These are phyloP conservation scores for Ooceraea biroi DNA, from an alignment of 1,140 invertebrate species.

Conservation along the genomic window DNA sequence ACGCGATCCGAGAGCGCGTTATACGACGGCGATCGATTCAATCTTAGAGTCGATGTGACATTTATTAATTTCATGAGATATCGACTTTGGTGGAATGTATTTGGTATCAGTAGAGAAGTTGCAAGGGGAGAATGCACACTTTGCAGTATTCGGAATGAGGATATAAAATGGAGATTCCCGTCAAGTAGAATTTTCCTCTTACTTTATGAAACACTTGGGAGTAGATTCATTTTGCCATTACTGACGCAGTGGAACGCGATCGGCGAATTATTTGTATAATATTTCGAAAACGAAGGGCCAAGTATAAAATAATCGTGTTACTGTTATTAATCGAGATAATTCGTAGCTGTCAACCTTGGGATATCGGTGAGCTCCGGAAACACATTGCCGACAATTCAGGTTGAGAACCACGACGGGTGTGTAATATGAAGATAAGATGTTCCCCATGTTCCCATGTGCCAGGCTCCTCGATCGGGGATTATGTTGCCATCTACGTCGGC, in stretches of 20 bases:
- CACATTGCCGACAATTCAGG: conserved; percentile 32
- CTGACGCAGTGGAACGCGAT: no score
- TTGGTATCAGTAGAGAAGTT: conserved; percentile 24
- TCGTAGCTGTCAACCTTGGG: background rate
- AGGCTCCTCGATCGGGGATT: conserved; percentile 83
- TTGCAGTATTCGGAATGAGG: background rate
- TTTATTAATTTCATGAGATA: conserved; percentile 46
- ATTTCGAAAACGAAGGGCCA: background rate
- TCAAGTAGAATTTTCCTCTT: background rate
- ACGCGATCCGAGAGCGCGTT: conserved; percentile 63
- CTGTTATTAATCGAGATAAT: conserved; percentile 14
- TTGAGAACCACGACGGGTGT: conserved; percentile 79
- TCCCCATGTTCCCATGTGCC: conserved; percentile 80
- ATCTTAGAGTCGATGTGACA: conserved; percentile 5
- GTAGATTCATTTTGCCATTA: background rate
- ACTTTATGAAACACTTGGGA: background rate
- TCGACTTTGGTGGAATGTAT: conserved; percentile 39
- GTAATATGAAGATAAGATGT: conserved; percentile 86
- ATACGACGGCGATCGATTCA: conserved; percentile 26
- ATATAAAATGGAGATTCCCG: conserved; percentile 23
- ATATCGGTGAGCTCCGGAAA: background rate
- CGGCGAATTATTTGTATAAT: no score
- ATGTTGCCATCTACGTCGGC: conserved; percentile 79
- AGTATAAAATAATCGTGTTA: background rate
- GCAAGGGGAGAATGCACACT: background rate